Conservation (phyloP, 2,113 vertebrate genomes). For the Anhinga rufa region DNA sequence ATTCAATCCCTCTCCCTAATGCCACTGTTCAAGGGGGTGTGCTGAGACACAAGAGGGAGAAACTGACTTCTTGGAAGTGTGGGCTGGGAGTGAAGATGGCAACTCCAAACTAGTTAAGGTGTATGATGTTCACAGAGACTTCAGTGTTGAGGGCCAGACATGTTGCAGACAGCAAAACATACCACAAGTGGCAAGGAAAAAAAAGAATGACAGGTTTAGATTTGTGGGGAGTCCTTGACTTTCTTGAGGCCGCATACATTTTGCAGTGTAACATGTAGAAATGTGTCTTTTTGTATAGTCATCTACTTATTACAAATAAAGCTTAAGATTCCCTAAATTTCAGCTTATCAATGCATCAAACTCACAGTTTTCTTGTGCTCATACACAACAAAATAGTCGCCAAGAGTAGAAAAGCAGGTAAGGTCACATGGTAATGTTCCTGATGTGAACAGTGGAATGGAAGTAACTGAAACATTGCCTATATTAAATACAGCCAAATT, state of each 20-base stretch:
- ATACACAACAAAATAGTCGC: not conserved
- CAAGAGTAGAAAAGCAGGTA: not conserved
- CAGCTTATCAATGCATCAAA: not conserved
- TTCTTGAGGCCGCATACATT: not conserved
- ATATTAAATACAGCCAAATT: not conserved
- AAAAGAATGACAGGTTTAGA: not conserved
- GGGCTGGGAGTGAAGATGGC: not conserved
- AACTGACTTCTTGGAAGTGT: not conserved
- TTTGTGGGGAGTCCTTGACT: not conserved
- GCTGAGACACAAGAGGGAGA: not conserved
- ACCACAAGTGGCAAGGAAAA: not conserved
- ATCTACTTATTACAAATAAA: not conserved
- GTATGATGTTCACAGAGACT: not conserved
- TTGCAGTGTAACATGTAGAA: not conserved
- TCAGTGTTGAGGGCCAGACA: not conserved
- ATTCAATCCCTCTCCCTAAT: not conserved
- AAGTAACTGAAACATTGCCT: not conserved
- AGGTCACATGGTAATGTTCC: not conserved
- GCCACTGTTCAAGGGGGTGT: not conserved
- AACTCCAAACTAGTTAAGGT: not conserved
- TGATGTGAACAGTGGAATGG: not conserved
- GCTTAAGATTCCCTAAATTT: not conserved
- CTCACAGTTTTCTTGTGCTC: not conserved
- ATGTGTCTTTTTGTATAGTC: not conserved
- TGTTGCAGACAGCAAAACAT: not conserved